Evolutionary conservation across 2,888 invertebrate genomes (phyloP), one percentile per base, ranked within the genome.

Genomic region (Schizaphis graminum): DNA sequence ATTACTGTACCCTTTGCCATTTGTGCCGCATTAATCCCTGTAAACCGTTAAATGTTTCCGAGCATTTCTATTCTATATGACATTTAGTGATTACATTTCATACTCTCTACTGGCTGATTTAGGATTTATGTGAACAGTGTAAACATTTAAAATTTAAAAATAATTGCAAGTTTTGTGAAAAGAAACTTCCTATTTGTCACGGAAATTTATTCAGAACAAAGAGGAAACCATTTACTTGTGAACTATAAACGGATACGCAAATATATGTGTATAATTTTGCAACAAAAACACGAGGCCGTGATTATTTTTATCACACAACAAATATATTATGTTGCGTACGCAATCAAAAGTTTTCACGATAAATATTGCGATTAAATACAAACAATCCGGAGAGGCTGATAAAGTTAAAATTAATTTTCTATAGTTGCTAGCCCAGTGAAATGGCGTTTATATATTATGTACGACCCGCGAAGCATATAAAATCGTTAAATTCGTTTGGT

Each of bases 91-190:
- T 87, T 57, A 21, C 10, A 35, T 87, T 61, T 41, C 49, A 28
- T 67, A 21, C 21, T 87, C 67, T 49, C 41, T 35, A 35, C n/a
- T 7, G 7, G 28, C 87, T 35, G 77, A 28, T 47, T 61, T 47
- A 53, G 21, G 56, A 53, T 26, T 77, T 53, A 13, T 35, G 16
- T 1, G 11, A 56, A 85, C 84, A 56, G 61, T 77, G 88, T 92
- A 53, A 92, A 88, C 92, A 53, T 92, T 67, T 10, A n/a, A n/a
- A n/a, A n/a, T n/a, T n/a, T n/a, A 67, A 53, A 92, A 92, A 92
- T 88, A 92, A 67, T 88, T 53, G 92, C 21, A 77, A 92, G 88
- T 49, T 92, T 92, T 49, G 41, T 1, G 47, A 24, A 57, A 47
- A 49, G 21, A 67, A 92, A 86, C 86, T 91, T 86, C 35, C 85